These are phyloP conservation scores for Patella vulgata DNA, from an alignment of 1,140 invertebrate genomes.

Conservation along the genomic window DNA sequence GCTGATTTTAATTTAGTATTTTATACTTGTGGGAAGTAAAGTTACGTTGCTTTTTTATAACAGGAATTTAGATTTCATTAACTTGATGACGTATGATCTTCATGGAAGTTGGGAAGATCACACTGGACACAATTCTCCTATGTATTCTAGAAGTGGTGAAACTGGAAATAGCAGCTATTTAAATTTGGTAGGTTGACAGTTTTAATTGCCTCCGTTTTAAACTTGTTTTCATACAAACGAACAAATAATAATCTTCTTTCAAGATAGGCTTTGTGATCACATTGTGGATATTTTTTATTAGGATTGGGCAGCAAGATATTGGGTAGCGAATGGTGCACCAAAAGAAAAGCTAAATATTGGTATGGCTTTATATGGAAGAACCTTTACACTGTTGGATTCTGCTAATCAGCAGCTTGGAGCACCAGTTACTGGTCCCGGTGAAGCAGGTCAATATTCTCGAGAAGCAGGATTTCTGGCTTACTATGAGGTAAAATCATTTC, in stretches of 20 bases:
- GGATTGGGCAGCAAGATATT: conserved; percentile 54
- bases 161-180: conserved; percentile 33
- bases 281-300: no score
- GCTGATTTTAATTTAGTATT: no score
- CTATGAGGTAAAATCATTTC: conserved; percentile 70
- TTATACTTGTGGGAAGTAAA: no score
- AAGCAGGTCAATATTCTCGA: conserved; percentile 73
- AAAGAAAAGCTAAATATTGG: conserved; percentile 96
- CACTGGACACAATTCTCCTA: conserved; percentile 71
- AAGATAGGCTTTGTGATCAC: no score
- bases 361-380: conserved; percentile 74
- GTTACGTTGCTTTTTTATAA: no score
- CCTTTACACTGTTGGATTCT: conserved; percentile 40
- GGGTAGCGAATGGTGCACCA: conserved; percentile 78
- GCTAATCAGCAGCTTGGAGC: conserved; percentile 26
- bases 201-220: no score
- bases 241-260: no score
- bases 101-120: conserved; percentile 95
- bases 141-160: conserved; percentile 50
- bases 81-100: conserved; percentile 89
- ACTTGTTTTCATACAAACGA: no score
- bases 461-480: conserved; percentile 48
- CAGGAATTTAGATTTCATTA: conserved; percentile 94
- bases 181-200: conserved; percentile 30
- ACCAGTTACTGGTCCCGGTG: conserved; percentile 31